A percentile compares a stretch with the other conserved stretches of the same genome.
phyloP scores from a whole-genome alignment of 2,113 vertebrate species.

The Bufo bufo region DNA sequence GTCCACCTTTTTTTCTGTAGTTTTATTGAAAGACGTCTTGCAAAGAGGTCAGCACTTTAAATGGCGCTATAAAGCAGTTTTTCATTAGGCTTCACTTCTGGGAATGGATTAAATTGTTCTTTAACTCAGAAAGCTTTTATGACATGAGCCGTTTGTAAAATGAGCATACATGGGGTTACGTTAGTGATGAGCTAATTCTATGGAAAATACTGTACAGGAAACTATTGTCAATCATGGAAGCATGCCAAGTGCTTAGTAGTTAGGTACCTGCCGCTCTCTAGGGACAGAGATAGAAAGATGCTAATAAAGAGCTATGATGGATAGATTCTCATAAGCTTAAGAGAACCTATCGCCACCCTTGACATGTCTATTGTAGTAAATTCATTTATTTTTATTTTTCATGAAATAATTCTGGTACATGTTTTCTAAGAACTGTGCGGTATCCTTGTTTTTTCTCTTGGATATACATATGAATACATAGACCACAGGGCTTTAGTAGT shows the following conservation, averaged over 20 bases:
- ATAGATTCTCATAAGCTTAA: neutral
- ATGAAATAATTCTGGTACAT: too few species aligned
- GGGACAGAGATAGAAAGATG: neutral
- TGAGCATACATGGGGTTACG: neutral
- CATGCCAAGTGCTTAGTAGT: neutral
- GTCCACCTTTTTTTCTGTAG: slow-evolving; percentile 24
- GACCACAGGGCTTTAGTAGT: too few species aligned
- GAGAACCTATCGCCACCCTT: too few species aligned
- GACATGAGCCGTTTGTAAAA: slow-evolving; percentile 22
- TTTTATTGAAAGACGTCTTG: slow-evolving; percentile 41
- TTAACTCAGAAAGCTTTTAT: slow-evolving; percentile 34
- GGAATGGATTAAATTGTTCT: slow-evolving; percentile 43
- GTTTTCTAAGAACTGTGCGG: too few species aligned
- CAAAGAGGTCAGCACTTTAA: slow-evolving; percentile 47
- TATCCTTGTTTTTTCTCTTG: too few species aligned
- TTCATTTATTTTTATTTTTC: too few species aligned
- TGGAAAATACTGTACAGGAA: neutral
- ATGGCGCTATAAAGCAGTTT: slow-evolving; percentile 38
- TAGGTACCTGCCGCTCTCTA: neutral
- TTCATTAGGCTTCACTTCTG: slow-evolving; percentile 42
- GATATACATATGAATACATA: too few species aligned
- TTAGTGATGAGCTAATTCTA: slow-evolving; percentile 10
- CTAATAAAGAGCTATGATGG: neutral
- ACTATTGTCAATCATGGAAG: neutral
- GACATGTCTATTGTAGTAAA: too few species aligned